Percentiles rank a stretch among this genome's conserved stretches.
Conservation (phyloP, 2,888 invertebrate genomes). For the Carterocephalus palaemon region DNA sequence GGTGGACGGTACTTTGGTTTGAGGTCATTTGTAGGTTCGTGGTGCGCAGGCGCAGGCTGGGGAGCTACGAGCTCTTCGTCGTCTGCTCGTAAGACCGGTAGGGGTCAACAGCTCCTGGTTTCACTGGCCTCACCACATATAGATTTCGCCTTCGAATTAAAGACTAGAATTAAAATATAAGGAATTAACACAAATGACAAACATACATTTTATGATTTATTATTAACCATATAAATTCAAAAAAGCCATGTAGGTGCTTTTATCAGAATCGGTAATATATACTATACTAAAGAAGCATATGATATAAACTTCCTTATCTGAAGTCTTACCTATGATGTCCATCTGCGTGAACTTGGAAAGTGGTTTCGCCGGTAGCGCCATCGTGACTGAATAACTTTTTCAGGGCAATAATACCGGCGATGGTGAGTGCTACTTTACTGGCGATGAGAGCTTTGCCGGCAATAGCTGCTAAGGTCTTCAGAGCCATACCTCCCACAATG, state of each 20-base stretch:
- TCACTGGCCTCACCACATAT: slow-evolving; percentile 80
- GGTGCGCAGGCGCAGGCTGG: slow-evolving; percentile 33
- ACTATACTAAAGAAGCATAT: too few species aligned
- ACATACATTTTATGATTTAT: slow-evolving; percentile 4
- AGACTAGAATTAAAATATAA: slow-evolving; percentile 74
- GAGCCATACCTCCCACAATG: slow-evolving; percentile 83
- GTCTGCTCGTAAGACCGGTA: slow-evolving; percentile 78
- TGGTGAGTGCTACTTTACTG: slow-evolving; percentile 85
- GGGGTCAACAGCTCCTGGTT: slow-evolving; percentile 76
- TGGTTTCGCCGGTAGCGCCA: slow-evolving; percentile 78
- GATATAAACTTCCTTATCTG: too few species aligned
- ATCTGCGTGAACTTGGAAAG: slow-evolving; percentile 84
- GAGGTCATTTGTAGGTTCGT: slow-evolving; percentile 59
- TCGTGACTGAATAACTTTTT: slow-evolving; percentile 86
- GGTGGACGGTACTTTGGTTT: slow-evolving; percentile 71
- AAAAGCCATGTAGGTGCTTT: too few species aligned
- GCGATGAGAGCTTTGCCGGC: slow-evolving; percentile 86
- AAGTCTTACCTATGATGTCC: slow-evolving; percentile 79
- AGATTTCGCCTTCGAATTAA: slow-evolving; percentile 81
- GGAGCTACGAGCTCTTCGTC: slow-evolving; percentile 50
- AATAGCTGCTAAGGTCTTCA: slow-evolving; percentile 84
- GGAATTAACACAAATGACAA: slow-evolving; percentile 39
- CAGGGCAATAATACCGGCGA: slow-evolving; percentile 84
- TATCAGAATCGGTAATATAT: too few species aligned
- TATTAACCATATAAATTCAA: slow-evolving; percentile 3